These are phyloP conservation scores for Xiphophorus couchianus DNA, from an alignment of 2,113 vertebrate species.

Conservation along the genomic window DNA sequence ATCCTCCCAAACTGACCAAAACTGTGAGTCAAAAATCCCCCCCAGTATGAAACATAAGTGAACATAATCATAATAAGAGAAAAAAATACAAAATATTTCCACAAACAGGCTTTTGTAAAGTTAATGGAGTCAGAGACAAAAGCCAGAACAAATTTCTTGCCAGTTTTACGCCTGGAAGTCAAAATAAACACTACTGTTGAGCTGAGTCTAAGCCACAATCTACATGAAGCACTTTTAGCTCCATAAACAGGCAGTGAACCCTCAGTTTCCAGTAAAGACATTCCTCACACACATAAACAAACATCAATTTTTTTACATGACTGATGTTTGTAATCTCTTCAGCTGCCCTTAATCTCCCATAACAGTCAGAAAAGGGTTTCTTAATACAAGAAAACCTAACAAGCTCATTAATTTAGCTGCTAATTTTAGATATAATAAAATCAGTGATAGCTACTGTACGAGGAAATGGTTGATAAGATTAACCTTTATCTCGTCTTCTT, in stretches of 20 bases:
- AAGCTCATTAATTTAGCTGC: neutral
- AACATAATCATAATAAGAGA: conserved; percentile 19
- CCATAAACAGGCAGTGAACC: conserved; percentile 66
- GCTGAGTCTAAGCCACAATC: conserved; percentile 52
- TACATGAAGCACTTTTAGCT: conserved; percentile 64
- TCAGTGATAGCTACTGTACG: conserved; percentile 1
- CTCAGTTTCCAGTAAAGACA: conserved; percentile 64
- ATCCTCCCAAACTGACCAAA: conserved; percentile 28
- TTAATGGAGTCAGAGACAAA: conserved; percentile 54
- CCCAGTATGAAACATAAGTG: neutral
- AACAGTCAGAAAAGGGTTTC: neutral
- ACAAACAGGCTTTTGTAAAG: conserved; percentile 42
- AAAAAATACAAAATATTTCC: conserved; percentile 47
- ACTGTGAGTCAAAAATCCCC: conserved; percentile 33
- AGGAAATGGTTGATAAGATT: conserved; percentile 5
- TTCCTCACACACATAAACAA: conserved; percentile 68
- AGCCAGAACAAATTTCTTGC: conserved; percentile 51
- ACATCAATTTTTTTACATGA: conserved; percentile 53
- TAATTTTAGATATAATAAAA: neutral
- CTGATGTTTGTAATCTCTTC: conserved; percentile 47
- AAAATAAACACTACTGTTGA: conserved; percentile 73
- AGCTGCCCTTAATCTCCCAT: conserved; percentile 34
- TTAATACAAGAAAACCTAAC: neutral
- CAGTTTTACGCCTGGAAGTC: conserved; percentile 62
- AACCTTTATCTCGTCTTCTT: conserved; percentile 39